Evolutionary conservation across 2,113 vertebrate species (phyloP), one percentile per base, ranked within the genome.

Genomic region (Brienomyrus longianalis): DNA sequence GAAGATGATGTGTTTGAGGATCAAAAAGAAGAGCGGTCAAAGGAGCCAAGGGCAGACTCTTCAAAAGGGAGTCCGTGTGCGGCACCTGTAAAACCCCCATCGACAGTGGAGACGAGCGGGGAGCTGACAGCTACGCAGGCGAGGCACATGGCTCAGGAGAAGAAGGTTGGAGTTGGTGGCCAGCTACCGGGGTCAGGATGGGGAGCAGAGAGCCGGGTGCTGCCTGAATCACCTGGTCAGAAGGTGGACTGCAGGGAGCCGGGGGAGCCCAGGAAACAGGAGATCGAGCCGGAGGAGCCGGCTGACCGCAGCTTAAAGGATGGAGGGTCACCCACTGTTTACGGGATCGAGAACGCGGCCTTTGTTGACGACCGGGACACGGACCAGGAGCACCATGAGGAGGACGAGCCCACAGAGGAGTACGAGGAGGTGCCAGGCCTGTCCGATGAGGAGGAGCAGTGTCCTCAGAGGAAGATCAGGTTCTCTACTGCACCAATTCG

Each of bases 401-500:
- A 94, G 19, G 95, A 96, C 91, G 94, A 94, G 74, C 93, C 93
- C 91, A 94, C 93, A 89, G 93, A 93, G 89, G 96, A 97, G 66
- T 97, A 96, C 86, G 97, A 97, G 39, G 96, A 97, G 92, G 93
- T 95, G 89, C 94, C 95, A 85, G 97, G 97, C 89, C 95, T 98
- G 66, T 97, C 97, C 9, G 97, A 98, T 92, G 97, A 98, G 91
- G 97, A 98, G 77, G 96, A 97, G n/a, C 94, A 94, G 35, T 93
- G 86, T 7, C 90, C 92, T 45, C 94, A 94, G 88, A 95, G 97
- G 93, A 97, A 95, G 94, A 97, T 98, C 88, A 95, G 94, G 92
- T 98, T 98, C 94, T 98, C 97, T 56, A 97, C 95, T n/a, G 94
- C 96, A 51, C 97, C 97, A 83, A 98, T 98, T 91, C 95, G 95